These are phyloP conservation scores for Donacobius atricapilla DNA, from an alignment of 2,113 vertebrate species.

Conservation along the genomic window DNA sequence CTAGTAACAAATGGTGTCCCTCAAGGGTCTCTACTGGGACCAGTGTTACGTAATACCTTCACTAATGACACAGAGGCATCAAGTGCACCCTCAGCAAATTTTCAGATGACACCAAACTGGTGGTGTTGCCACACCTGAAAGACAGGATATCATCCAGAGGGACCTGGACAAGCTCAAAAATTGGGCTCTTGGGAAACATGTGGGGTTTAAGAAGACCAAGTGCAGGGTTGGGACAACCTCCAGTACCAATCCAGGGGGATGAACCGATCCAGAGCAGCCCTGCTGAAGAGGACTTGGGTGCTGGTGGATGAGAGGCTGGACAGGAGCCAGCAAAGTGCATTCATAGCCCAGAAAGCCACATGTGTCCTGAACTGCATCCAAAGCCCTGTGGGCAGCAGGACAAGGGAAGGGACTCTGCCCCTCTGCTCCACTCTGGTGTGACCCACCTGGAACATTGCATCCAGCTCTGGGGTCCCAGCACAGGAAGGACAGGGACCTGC, in stretches of 20 bases:
- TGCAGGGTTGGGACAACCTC: accelerated
- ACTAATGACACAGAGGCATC: neutral
- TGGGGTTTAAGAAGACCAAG: neutral
- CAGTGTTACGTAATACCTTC: neutral
- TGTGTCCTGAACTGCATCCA: neutral
- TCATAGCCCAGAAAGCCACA: neutral
- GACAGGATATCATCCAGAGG: neutral
- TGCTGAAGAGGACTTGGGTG: neutral
- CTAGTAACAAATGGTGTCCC: neutral
- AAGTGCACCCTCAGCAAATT: neutral
- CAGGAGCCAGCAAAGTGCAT: neutral
- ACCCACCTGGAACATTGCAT: neutral
- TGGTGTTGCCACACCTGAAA: neutral
- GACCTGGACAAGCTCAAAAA: neutral
- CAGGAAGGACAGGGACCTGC: neutral
- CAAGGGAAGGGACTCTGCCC: neutral
- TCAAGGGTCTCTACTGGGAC: neutral
- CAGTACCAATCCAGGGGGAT: neutral
- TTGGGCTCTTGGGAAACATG: neutral
- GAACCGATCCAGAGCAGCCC: neutral
- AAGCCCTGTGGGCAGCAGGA: neutral
- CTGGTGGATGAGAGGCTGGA: neutral
- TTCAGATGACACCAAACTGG: neutral
- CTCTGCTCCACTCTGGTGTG: neutral
- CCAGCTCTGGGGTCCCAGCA: neutral